A percentile compares a stretch with the other conserved stretches of the same genome.
Evolutionary conservation across 1,140 invertebrate genomes (phyloP).

Genomic region (Drosophila tani): DNA sequence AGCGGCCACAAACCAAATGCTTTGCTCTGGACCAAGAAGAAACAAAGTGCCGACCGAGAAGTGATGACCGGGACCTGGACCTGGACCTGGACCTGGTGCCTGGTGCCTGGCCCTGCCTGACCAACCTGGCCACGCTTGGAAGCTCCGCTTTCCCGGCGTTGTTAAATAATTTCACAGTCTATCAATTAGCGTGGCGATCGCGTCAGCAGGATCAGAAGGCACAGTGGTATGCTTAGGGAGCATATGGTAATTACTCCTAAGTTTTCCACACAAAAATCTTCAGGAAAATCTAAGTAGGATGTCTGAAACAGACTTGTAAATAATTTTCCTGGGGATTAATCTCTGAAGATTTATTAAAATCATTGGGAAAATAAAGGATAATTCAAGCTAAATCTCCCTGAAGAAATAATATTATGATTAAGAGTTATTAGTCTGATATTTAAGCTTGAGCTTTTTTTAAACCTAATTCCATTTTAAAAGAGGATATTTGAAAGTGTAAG

Average conservation of each 20-base stretch:
- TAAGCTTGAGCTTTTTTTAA: too few relatives aligned
- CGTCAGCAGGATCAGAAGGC: conserved; percentile 41
- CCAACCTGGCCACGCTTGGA: conserved; percentile 42
- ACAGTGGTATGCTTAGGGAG: conserved; percentile 33
- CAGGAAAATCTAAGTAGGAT: not conserved
- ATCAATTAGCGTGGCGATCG: conserved; percentile 73
- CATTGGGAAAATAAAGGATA: too few relatives aligned
- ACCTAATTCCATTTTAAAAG: too few relatives aligned
- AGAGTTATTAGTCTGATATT: too few relatives aligned
- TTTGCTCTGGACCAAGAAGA: conserved; percentile 42
- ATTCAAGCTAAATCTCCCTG: too few relatives aligned
- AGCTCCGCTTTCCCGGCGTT: conserved; percentile 55
- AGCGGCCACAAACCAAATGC: conserved; percentile 45
- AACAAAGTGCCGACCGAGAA: conserved; percentile 54
- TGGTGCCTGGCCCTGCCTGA: conserved; percentile 22
- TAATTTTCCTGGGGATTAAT: too few relatives aligned
- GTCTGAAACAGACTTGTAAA: too few relatives aligned
- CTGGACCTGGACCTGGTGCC: conserved; percentile 7
- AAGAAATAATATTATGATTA: too few relatives aligned
- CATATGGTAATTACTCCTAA: not conserved
- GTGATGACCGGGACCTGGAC: conserved; percentile 44
- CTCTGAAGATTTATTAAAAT: too few relatives aligned
- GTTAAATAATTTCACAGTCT: conserved; percentile 81
- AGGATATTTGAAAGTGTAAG: too few relatives aligned
- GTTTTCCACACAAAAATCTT: not conserved